Conservation (phyloP, 1,140 invertebrate genomes). For the Drosophila grimshawi region DNA sequence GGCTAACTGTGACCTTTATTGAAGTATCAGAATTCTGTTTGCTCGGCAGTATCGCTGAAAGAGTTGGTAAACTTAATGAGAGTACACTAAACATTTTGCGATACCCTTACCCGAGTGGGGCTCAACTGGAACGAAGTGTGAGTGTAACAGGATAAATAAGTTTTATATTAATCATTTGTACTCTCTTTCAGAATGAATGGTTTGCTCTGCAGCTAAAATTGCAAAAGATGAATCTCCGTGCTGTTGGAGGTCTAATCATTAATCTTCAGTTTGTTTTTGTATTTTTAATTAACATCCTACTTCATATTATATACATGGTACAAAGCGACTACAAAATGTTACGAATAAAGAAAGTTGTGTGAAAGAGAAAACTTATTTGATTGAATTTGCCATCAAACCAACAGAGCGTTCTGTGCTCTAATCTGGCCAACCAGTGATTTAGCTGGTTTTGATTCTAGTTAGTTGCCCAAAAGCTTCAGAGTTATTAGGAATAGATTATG, state of each 20-base stretch:
- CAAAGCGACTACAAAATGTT: slow-evolving; percentile 40
- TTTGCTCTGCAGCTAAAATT: slow-evolving; percentile 40
- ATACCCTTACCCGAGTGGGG: neutral
- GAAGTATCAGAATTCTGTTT: slow-evolving; percentile 4
- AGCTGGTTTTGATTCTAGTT: too few species aligned
- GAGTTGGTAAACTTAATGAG: neutral
- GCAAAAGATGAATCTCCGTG: slow-evolving; percentile 34
- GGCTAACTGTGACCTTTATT: neutral
- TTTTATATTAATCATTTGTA: too few species aligned
- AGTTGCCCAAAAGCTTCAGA: too few species aligned
- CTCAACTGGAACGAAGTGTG: slow-evolving; percentile 39
- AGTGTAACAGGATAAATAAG: neutral
- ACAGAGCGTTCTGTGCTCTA: too few species aligned
- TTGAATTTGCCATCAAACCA: too few species aligned
- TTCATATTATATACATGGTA: slow-evolving; percentile 48
- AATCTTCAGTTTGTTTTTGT: slow-evolving; percentile 29
- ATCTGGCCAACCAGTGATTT: too few species aligned
- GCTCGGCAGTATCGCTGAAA: neutral
- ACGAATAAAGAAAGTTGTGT: neutral
- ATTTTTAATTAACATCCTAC: slow-evolving; percentile 4
- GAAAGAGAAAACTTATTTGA: neutral
- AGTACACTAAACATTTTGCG: neutral
- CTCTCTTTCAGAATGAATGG: slow-evolving; percentile 37
- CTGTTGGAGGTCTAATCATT: slow-evolving; percentile 34
- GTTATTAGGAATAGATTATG: too few species aligned